Evolutionary conservation across 2,888 invertebrate species (phyloP), one percentile per base, ranked within the genome.

Genomic region (Boloria selene): DNA sequence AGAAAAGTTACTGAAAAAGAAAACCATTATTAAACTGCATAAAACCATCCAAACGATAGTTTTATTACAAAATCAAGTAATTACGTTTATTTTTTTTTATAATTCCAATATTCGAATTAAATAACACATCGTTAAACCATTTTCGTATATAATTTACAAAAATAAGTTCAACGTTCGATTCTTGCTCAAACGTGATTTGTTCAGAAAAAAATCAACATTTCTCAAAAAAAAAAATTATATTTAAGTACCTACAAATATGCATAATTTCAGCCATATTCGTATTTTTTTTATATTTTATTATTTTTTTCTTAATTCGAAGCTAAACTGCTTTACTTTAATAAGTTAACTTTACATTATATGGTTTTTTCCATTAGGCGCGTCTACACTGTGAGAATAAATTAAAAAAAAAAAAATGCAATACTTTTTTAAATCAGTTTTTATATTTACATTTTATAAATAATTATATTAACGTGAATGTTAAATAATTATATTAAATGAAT

Each of bases 171-270:
- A 53, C 16, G 38, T n/a, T 16, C 13, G 31, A 10, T 13, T 26
- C 26, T 5, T n/a, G n/a, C n/a, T 26, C 6, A 16, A 38, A 38
- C 38, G 16, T 13, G 13, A n/a, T 6, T 49, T 16, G 10, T n/a
- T 16, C 16, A 16, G 17, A 50, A 4, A 49, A 16, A n/a, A 16
- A 16, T 49, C 17, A 18, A 13, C 17, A 50, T 13, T 13, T 13
- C 10, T 17, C 2, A 17, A 18, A 10, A 2, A 51, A 51, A 14
- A 6, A 26, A n/a, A n/a, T 22, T 22, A 22, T n/a, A 17, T 7
- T 55, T 56, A 56, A 45, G 56, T 56, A 45, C n/a, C n/a, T n/a
- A n/a, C 56, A 56, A 56, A 56, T 22, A 56, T 45, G 22, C 22
- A 22, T 22, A 56, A 26, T 45, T 44, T 56, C 45, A 5, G 10